Percentiles rank a stretch among this genome's conserved stretches.
Evolutionary conservation across 2,888 invertebrate genomes (phyloP).

Genomic region (Labia minor): DNA sequence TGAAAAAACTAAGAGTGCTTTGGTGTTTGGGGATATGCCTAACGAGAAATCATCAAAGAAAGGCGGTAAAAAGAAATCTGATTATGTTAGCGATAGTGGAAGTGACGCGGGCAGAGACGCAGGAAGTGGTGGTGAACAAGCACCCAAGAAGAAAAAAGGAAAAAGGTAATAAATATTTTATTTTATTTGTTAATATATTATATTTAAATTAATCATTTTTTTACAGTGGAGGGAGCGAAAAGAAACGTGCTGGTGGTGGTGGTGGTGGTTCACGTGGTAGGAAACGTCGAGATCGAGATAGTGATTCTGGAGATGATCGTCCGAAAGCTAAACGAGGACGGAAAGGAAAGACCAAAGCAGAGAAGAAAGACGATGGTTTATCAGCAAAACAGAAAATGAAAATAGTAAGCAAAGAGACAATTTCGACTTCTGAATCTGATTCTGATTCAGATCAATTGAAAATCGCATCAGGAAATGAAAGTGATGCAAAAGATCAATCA

Average conservation of each 20-base stretch:
- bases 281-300: neutral
- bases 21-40: slow-evolving; percentile 72
- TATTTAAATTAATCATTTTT: neutral
- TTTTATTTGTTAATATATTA: no score
- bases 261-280: slow-evolving; percentile 21
- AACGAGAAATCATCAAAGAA: slow-evolving; percentile 47
- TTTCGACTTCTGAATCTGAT: slow-evolving; percentile 78
- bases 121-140: slow-evolving; percentile 30
- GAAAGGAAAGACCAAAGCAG: slow-evolving; percentile 30
- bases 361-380: slow-evolving; percentile 54
- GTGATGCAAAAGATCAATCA: slow-evolving; percentile 22
- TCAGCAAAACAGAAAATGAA: slow-evolving; percentile 75
- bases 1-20: slow-evolving; percentile 87
- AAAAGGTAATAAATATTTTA: slow-evolving; percentile 8
- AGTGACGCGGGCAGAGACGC: slow-evolving; percentile 43
- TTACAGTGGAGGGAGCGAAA: slow-evolving; percentile 24
- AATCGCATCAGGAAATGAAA: slow-evolving; percentile 39
- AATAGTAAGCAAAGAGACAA: slow-evolving; percentile 87
- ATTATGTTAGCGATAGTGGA: slow-evolving; percentile 69
- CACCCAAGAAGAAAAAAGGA: slow-evolving; percentile 32
- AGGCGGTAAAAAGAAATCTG: slow-evolving; percentile 47
- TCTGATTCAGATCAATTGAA: slow-evolving; percentile 51
- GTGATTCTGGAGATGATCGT: slow-evolving; percentile 48
- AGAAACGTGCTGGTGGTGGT: slow-evolving; percentile 27
- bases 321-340: slow-evolving; percentile 37